Evolutionary conservation across 2,113 vertebrate genomes (phyloP).

Genomic region (Microcebus tavaratra): DNA sequence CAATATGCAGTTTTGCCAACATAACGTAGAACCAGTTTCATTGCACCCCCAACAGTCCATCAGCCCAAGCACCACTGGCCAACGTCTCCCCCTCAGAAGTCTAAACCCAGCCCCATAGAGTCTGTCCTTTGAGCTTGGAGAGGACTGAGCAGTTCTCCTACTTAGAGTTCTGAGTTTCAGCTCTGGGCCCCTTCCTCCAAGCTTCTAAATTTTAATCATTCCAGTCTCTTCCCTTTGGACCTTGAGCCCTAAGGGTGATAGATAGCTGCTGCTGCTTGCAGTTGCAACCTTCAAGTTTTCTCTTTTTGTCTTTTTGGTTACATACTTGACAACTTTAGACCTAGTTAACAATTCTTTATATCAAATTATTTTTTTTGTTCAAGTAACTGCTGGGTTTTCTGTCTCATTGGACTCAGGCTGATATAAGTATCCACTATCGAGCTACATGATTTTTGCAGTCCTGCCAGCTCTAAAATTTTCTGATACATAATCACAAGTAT

Average conservation of each 20-base stretch:
- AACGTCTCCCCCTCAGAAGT: background rate
- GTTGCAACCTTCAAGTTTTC: background rate
- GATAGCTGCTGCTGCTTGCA: background rate
- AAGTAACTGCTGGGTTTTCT: background rate
- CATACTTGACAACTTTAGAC: background rate
- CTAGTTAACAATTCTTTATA: background rate
- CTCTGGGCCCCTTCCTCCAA: background rate
- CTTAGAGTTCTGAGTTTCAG: background rate
- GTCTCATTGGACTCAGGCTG: background rate
- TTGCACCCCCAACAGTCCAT: background rate
- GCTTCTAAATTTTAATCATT: background rate
- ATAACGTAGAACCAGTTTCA: background rate
- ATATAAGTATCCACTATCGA: background rate
- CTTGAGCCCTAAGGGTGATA: background rate
- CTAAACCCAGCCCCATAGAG: background rate
- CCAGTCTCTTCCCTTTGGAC: background rate
- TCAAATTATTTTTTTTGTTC: conserved; percentile 14
- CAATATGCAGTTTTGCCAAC: background rate
- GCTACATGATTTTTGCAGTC: background rate
- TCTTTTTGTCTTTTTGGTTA: background rate
- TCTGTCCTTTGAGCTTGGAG: background rate
- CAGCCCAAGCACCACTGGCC: background rate
- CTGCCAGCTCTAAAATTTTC: background rate
- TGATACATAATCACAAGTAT: background rate
- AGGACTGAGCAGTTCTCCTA: background rate